Conservation (phyloP, 1,140 invertebrate genomes). For the Spodoptera frugiperda region DNA sequence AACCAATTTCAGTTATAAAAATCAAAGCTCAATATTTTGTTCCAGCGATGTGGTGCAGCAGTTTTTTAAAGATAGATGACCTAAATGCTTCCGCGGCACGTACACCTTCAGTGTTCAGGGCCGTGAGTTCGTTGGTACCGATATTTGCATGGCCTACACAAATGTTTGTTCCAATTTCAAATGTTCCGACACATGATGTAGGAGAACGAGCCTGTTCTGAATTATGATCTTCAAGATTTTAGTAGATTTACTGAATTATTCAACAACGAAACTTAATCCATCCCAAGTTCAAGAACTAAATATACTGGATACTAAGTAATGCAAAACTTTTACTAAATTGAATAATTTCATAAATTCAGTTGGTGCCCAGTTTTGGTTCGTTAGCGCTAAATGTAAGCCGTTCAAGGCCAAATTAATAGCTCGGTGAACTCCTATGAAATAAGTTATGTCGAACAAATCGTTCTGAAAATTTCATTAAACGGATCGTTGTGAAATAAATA, state of each 20-base stretch:
- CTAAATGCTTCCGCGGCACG: constrained; percentile 31
- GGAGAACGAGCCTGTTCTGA: neutral
- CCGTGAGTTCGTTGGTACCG: constrained; percentile 24
- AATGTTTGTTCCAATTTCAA: constrained; percentile 27
- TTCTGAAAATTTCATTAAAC: constrained; percentile 7
- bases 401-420: constrained; percentile 24
- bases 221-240: neutral
- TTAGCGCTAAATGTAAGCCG: constrained; percentile 34
- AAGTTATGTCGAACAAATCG: constrained; percentile 7
- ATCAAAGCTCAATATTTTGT: constrained; percentile 6
- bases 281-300: constrained; percentile 31
- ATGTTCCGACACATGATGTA: neutral
- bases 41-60: constrained; percentile 4
- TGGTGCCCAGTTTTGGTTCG: constrained; percentile 24
- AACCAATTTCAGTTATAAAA: neutral
- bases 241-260: constrained; percentile 1
- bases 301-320: constrained; percentile 34
- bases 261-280: constrained; percentile 16
- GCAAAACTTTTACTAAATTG: constrained; percentile 28
- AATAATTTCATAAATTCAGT: constrained; percentile 44
- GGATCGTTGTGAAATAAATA: constrained; percentile 3
- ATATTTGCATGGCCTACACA: constrained; percentile 25
- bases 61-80: constrained; percentile 30
- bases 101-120: constrained; percentile 16
- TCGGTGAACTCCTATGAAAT: constrained; percentile 31